Evolutionary conservation across 2,797 vertebrate species (phyloP).

Genomic region (Cirrhinus mrigala): DNA sequence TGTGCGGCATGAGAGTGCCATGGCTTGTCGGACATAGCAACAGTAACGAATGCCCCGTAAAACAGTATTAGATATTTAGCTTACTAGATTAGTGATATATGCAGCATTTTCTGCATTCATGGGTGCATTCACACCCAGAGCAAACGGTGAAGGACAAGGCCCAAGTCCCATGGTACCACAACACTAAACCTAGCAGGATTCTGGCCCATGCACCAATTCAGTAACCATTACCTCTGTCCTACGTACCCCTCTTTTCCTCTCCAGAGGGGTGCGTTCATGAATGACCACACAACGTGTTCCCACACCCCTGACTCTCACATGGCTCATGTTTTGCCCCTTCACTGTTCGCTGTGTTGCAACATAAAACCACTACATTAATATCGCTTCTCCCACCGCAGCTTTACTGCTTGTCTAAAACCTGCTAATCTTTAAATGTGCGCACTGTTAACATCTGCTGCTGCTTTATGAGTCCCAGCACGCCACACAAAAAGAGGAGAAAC

Average conservation of each 20-base stretch:
- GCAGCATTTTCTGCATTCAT: neutral
- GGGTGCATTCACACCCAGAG: neutral
- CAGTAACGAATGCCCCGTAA: neutral
- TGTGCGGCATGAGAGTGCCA: too few relatives aligned
- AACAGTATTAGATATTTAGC: neutral
- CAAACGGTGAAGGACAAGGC: slow-evolving; percentile 2
- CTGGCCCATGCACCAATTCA: neutral
- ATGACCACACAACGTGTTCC: slow-evolving; percentile 55
- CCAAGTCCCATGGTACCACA: slow-evolving; percentile 10
- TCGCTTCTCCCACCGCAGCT: slow-evolving; percentile 90
- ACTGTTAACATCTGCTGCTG: slow-evolving; percentile 98
- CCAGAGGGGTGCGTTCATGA: slow-evolving; percentile 45
- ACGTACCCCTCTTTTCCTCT: slow-evolving; percentile 5
- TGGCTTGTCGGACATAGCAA: too few relatives aligned
- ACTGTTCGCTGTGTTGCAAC: slow-evolving; percentile 69
- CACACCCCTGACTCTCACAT: slow-evolving; percentile 12
- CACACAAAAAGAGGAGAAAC: slow-evolving; percentile 58
- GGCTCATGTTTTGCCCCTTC: slow-evolving; percentile 38
- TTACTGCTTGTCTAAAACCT: slow-evolving; percentile 92
- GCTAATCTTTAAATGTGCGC: slow-evolving; percentile 95
- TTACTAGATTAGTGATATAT: neutral
- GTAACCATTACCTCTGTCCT: slow-evolving; percentile 18
- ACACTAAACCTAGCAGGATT: neutral
- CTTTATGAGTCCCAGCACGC: slow-evolving; percentile 80
- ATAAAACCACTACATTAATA: slow-evolving; percentile 82